Evolutionary conservation across 2,113 vertebrate species (phyloP).

Genomic region (Pterocles burchelli): DNA sequence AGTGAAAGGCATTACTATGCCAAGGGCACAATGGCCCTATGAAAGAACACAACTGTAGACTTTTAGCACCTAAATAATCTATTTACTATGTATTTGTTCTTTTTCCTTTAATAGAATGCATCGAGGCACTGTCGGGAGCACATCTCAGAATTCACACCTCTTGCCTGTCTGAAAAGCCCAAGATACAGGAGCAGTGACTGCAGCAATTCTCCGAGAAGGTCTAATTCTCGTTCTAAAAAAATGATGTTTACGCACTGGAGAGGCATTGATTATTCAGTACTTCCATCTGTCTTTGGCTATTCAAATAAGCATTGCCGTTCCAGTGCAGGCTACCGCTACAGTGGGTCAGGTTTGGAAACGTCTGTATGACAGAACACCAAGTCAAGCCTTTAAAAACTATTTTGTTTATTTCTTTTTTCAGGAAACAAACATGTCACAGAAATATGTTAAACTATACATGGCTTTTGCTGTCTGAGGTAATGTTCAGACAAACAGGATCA

Average conservation of each 20-base stretch:
- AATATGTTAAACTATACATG: slow-evolving; percentile 2
- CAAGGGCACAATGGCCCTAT: background rate
- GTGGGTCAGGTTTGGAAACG: slow-evolving; percentile 80
- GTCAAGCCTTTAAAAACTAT: slow-evolving; percentile 74
- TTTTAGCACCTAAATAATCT: background rate
- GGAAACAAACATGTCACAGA: slow-evolving; percentile 34
- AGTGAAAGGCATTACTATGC: background rate
- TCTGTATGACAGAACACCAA: slow-evolving; percentile 79
- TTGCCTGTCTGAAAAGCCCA: slow-evolving; percentile 80
- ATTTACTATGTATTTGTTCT: background rate
- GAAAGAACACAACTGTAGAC: background rate
- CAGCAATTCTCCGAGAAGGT: slow-evolving; percentile 76
- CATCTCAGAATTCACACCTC: slow-evolving; percentile 83
- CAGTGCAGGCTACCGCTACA: slow-evolving; percentile 51
- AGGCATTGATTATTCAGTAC: slow-evolving; percentile 77
- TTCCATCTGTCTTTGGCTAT: slow-evolving; percentile 78
- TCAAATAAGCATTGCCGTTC: slow-evolving; percentile 65
- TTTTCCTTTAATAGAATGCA: slow-evolving; percentile 75
- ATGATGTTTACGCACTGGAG: slow-evolving; percentile 80
- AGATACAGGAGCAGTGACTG: slow-evolving; percentile 72
- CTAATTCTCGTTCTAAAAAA: slow-evolving; percentile 80
- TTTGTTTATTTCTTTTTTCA: slow-evolving; percentile 42
- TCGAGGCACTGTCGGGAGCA: slow-evolving; percentile 75
- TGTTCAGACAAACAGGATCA: slow-evolving; percentile 57
- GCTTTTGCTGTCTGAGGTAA: slow-evolving; percentile 57